phyloP scores from a whole-genome alignment of 2,797 vertebrate species.

The Bufotes viridis region DNA sequence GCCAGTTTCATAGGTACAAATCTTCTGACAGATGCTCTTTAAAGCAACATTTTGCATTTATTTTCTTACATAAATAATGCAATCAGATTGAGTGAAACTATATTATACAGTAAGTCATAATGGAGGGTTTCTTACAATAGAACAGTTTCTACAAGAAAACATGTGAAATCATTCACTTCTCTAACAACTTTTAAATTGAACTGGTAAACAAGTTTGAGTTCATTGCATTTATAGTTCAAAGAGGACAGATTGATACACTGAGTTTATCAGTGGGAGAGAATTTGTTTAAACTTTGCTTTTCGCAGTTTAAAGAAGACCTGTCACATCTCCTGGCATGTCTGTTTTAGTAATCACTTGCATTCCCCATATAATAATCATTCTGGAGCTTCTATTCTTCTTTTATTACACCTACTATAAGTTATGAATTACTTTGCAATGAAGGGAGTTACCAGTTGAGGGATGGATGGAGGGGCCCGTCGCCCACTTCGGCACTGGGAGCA shows the following conservation, averaged over 20 bases:
- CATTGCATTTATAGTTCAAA: slow-evolving; percentile 5
- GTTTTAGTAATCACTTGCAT: too few relatives aligned
- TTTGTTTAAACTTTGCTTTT: background rate
- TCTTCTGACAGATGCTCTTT: too few relatives aligned
- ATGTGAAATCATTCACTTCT: background rate
- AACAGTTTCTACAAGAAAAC: background rate
- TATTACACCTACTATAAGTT: too few relatives aligned
- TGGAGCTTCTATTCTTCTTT: too few relatives aligned
- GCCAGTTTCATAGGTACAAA: too few relatives aligned
- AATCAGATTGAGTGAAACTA: background rate
- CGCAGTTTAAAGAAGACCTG: too few relatives aligned
- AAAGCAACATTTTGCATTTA: background rate
- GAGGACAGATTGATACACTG: background rate
- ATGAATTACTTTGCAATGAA: too few relatives aligned
- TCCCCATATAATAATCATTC: too few relatives aligned
- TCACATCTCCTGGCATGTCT: too few relatives aligned
- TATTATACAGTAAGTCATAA: background rate
- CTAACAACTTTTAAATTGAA: slow-evolving; percentile 11
- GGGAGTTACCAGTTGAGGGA: too few relatives aligned
- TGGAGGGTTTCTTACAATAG: background rate
- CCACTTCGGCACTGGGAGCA: too few relatives aligned
- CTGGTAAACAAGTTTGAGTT: background rate
- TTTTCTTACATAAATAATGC: background rate
- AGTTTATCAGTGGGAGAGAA: background rate
- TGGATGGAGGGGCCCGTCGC: too few relatives aligned